These are phyloP conservation scores for Isichthys henryi DNA, from an alignment of 2,113 vertebrate species.

Conservation along the genomic window DNA sequence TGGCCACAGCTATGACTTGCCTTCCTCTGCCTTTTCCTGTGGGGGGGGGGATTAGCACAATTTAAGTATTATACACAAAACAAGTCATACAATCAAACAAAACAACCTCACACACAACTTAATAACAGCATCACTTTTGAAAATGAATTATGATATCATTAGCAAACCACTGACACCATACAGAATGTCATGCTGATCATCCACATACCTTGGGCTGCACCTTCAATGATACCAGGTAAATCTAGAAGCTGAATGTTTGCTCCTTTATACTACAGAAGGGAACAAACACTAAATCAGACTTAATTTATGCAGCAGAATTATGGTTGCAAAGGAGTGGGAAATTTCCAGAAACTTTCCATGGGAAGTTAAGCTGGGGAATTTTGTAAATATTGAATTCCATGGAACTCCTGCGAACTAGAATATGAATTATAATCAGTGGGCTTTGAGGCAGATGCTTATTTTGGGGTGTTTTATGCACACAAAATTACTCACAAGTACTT, in stretches of 20 bases:
- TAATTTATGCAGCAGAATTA: neutral
- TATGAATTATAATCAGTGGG: no score
- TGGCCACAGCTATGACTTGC: constrained; percentile 94
- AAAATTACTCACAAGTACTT: no score
- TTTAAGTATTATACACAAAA: neutral
- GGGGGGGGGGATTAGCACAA: neutral
- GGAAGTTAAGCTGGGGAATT: neutral
- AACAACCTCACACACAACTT: neutral
- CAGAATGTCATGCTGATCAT: constrained; percentile 11
- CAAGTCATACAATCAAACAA: neutral
- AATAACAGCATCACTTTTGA: neutral
- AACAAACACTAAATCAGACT: neutral
- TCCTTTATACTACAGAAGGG: constrained; percentile 82
- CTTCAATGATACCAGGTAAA: constrained; percentile 97
- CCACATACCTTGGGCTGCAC: constrained; percentile 83
- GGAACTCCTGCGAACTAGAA: neutral
- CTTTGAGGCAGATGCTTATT: no score
- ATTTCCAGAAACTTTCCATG: neutral
- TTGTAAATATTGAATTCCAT: neutral
- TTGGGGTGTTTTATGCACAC: no score
- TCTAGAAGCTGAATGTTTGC: constrained; percentile 96
- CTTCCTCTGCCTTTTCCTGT: constrained; percentile 91
- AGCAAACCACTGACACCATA: neutral
- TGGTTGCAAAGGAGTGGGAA: neutral
- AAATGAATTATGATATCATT: neutral